Evolutionary conservation across 1,140 invertebrate genomes (phyloP), one percentile per base, ranked within the genome.

Genomic region (Pachypsylla venusta): DNA sequence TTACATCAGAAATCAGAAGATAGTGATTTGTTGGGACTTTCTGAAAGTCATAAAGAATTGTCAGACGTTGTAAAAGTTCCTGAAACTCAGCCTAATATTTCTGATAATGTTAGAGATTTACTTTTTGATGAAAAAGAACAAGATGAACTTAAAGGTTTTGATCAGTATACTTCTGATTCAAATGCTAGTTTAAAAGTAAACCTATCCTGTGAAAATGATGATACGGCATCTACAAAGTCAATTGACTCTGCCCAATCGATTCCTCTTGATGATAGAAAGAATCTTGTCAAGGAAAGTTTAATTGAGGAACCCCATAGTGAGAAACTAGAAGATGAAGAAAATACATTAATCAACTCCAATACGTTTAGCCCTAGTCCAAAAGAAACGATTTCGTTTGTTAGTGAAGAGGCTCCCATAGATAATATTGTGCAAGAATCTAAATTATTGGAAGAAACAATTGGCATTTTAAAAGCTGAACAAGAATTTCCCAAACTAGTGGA

Each of bases 61-160:
- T 5, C 4, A 7, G 4, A 7, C 4, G 5, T 3, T 19, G 7
- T 5, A 19, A 48, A 48, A n/a, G 42, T 19, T 7, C 42, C 42
- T 19, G 22, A 4, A n/a, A n/a, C 22, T 4, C n/a, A 48, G 22
- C 42, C 42, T 5, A 7, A 35, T 35, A n/a, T 35, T 7, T 35
- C 30, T 35, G 30, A 35, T 35, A n/a, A 48, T 48, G 42, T 19
- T 5, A 48, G 22, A n/a, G 42, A 48, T 48, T 22, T 48, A 10
- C 42, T 48, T n/a, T 48, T 48, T 48, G 42, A 48, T 48, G 42
- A 48, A 19, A 48, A 48, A 48, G 42, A 48, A 48, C 42, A 48
- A 48, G 42, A 48, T 48, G 42, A 48, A 48, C 42, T 48, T 4
- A 48, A 48, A 48, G 42, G 42, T 3, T 48, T 48, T 48, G 42